Evolutionary conservation across 2,888 invertebrate species (phyloP).

Genomic region (Cryptus armator): DNA sequence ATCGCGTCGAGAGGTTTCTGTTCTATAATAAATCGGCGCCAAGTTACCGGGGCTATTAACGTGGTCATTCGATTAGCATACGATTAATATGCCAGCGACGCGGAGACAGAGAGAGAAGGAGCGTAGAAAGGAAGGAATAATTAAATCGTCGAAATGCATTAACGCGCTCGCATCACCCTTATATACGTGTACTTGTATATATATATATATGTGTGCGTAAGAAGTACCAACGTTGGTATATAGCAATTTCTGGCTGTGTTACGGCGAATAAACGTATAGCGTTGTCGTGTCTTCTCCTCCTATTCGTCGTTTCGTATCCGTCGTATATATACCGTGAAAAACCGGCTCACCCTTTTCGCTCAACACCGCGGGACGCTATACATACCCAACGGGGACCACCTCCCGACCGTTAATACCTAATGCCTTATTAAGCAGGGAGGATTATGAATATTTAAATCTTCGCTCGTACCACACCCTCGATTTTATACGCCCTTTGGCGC

Average conservation of each 20-base stretch:
- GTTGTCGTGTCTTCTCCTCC: slow-evolving; percentile 23
- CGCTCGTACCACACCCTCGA: slow-evolving; percentile 48
- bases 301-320: slow-evolving; percentile 17
- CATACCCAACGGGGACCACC: slow-evolving; percentile 37
- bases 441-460: slow-evolving; percentile 74
- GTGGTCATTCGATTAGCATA: slow-evolving; percentile 77
- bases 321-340: slow-evolving; percentile 45
- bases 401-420: slow-evolving; percentile 70
- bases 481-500: slow-evolving; percentile 54
- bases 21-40: slow-evolving; percentile 69
- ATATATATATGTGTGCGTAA: slow-evolving; percentile 27
- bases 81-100: slow-evolving; percentile 78
- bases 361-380: slow-evolving; percentile 40
- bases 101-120: slow-evolving; percentile 60
- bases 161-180: slow-evolving; percentile 62
- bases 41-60: slow-evolving; percentile 72
- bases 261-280: slow-evolving; percentile 26
- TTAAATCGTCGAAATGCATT: slow-evolving; percentile 77
- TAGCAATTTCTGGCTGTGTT: slow-evolving; percentile 26
- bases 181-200: slow-evolving; percentile 23
- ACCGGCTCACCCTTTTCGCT: slow-evolving; percentile 53
- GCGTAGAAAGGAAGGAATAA: slow-evolving; percentile 74
- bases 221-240: not conserved
- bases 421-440: slow-evolving; percentile 69
- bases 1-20: slow-evolving; percentile 39